phyloP scores from a whole-genome alignment of 2,797 vertebrate species.

The Tapera naevia region DNA sequence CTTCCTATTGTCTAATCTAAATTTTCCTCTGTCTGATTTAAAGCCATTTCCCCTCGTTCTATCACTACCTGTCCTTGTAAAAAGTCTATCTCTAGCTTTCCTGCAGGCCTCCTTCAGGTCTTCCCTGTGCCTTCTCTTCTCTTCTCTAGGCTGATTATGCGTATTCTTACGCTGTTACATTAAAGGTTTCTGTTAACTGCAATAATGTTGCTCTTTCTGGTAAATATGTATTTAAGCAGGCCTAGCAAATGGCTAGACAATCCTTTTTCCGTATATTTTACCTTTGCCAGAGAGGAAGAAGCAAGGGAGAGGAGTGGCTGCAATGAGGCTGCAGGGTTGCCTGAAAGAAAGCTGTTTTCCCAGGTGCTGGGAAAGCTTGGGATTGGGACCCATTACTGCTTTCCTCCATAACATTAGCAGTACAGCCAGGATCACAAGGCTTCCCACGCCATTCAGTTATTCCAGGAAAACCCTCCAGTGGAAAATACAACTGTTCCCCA shows the following conservation, averaged over 20 bases:
- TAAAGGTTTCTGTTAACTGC: neutral
- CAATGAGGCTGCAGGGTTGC: neutral
- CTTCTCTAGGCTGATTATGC: no score
- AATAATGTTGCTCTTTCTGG: neutral
- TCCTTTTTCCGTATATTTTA: neutral
- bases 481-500: neutral
- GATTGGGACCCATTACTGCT: neutral
- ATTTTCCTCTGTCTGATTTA: no score
- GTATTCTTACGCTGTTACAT: rapidly evolving
- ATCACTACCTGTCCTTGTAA: no score
- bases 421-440: neutral
- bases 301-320: neutral
- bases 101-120: no score
- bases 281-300: neutral
- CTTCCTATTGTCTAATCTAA: no score
- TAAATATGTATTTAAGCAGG: neutral
- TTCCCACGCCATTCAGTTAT: rapidly evolving
- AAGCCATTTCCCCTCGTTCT: no score
- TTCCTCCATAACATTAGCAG: neutral
- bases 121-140: no score
- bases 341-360: neutral
- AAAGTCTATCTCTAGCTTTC: no score
- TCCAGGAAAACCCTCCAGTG: rapidly evolving
- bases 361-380: neutral
- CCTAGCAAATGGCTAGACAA: neutral